These are phyloP conservation scores for Arctocebus calabarensis DNA, from an alignment of 2,797 vertebrate genomes.

Conservation along the genomic window DNA sequence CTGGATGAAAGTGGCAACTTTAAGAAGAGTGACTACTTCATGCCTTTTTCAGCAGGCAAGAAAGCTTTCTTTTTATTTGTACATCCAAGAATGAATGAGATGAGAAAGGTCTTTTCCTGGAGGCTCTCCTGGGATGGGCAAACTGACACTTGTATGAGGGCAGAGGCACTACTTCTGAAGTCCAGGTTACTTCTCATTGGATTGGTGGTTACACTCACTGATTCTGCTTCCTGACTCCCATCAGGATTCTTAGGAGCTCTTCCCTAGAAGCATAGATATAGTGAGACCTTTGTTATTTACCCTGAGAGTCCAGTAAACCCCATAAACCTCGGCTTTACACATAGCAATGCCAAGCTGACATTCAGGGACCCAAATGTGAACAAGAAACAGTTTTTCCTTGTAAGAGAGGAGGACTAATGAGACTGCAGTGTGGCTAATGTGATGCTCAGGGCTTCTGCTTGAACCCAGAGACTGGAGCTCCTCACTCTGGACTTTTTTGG, in stretches of 20 bases:
- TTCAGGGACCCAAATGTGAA: not conserved
- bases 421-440: not conserved
- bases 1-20: conserved; percentile 84
- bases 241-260: not conserved
- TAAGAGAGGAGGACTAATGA: not conserved
- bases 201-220: not conserved
- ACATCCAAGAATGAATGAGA: not conserved
- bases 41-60: conserved; percentile 86
- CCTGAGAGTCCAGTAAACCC: not conserved
- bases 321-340: not conserved
- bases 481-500: not conserved
- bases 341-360: not conserved
- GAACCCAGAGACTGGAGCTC: not conserved
- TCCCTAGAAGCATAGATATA: not conserved
- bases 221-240: not conserved
- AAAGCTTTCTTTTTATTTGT: not conserved
- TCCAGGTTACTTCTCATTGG: not conserved
- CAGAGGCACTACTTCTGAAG: not conserved
- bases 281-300: not conserved
- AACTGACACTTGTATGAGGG: not conserved
- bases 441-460: not conserved
- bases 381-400: not conserved
- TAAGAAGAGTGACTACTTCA: conserved; percentile 85
- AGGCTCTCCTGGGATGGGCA: not conserved
- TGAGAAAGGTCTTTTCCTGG: not conserved